phyloP scores from a whole-genome alignment of 2,888 invertebrate genomes.

The Drosophila nr. perissopoda region DNA sequence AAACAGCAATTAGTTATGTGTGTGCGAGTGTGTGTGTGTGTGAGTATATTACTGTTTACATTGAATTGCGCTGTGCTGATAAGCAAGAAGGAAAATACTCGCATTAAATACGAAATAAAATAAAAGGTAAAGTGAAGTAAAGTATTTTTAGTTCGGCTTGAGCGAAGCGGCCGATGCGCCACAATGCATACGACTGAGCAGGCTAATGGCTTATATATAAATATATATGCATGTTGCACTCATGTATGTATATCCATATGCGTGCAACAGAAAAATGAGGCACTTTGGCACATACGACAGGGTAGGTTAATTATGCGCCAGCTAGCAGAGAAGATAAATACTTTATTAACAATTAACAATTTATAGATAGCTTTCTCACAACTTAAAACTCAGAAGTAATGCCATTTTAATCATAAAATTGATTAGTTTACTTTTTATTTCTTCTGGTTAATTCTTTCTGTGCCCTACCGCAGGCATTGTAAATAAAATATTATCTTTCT shows the following conservation, averaged over 20 bases:
- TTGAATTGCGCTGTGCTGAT: slow-evolving; percentile 64
- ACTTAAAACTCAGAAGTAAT: not conserved
- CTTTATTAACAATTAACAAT: not conserved
- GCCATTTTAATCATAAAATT: not conserved
- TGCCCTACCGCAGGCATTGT: not conserved
- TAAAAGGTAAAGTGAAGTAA: slow-evolving; percentile 48
- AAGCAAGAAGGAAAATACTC: slow-evolving; percentile 54
- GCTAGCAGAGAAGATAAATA: not conserved
- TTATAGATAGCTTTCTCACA: not conserved
- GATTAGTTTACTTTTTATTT: not conserved
- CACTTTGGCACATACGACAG: not conserved
- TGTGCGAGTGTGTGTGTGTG: slow-evolving; percentile 41
- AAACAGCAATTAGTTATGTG: slow-evolving; percentile 72
- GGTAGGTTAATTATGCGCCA: not conserved
- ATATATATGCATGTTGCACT: slow-evolving; percentile 2
- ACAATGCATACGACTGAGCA: slow-evolving; percentile 50
- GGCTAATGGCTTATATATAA: slow-evolving; percentile 34
- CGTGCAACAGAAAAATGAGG: not conserved
- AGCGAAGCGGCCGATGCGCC: slow-evolving; percentile 52
- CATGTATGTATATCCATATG: not conserved
- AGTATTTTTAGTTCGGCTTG: slow-evolving; percentile 54
- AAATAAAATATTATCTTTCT: not conserved
- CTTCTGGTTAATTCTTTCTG: not conserved
- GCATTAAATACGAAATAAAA: slow-evolving; percentile 32
- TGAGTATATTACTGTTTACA: slow-evolving; percentile 60